phyloP scores from a whole-genome alignment of 1,140 invertebrate genomes.

The Drosophila subpulchrella region DNA sequence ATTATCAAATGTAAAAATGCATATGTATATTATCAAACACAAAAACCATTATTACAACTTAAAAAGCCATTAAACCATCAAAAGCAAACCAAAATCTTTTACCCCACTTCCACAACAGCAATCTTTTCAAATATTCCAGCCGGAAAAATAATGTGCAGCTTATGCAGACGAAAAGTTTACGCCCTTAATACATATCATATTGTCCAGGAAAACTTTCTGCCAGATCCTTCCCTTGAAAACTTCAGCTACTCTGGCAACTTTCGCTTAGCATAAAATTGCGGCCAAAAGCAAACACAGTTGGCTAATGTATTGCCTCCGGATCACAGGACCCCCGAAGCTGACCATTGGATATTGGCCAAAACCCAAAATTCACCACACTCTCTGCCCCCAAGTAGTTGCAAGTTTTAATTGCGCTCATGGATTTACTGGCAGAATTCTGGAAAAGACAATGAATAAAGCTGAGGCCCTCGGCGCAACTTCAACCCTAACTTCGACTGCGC shows the following conservation, averaged over 20 bases:
- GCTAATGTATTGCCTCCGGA: conserved; percentile 44
- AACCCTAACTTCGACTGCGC: conserved; percentile 31
- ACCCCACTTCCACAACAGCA: not conserved
- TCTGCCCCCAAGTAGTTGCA: conserved; percentile 37
- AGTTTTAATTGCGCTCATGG: conserved; percentile 77
- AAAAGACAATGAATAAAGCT: conserved; percentile 58
- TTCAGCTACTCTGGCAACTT: conserved; percentile 23
- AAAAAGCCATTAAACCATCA: conserved; percentile 14
- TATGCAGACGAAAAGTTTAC: conserved; percentile 30
- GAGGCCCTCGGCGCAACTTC: conserved; percentile 20
- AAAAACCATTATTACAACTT: not conserved
- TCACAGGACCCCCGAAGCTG: conserved; percentile 18
- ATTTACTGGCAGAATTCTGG: conserved; percentile 42
- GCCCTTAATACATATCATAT: conserved; percentile 44
- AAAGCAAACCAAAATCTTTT: conserved; percentile 4
- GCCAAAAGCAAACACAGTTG: conserved; percentile 39
- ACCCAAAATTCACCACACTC: not conserved
- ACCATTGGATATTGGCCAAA: conserved; percentile 24
- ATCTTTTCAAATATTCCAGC: conserved; percentile 33
- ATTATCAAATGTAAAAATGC: no score
- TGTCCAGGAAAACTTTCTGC: conserved; percentile 27
- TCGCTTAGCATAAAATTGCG: conserved; percentile 35
- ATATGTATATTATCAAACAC: not conserved
- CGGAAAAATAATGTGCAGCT: conserved; percentile 28
- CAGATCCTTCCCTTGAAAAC: conserved; percentile 9